A percentile compares a stretch with the other conserved stretches of the same genome.
These are phyloP conservation scores for Prionailurus viverrinus DNA, from an alignment of 2,113 vertebrate genomes.

Conservation along the genomic window DNA sequence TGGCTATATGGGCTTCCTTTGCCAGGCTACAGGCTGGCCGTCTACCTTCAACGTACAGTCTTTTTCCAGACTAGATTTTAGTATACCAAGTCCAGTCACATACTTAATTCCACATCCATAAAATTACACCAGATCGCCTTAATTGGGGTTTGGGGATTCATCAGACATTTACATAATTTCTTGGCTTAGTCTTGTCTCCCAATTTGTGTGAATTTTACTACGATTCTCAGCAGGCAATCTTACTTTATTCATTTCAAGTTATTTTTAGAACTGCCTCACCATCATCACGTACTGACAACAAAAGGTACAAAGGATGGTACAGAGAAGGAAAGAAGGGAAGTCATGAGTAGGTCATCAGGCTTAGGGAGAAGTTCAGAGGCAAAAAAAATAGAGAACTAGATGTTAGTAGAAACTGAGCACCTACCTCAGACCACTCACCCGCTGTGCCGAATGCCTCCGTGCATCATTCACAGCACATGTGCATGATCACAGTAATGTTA, in stretches of 20 bases:
- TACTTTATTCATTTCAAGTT: constrained; percentile 33
- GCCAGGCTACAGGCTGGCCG: background rate
- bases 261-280: background rate
- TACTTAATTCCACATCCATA: background rate
- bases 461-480: background rate
- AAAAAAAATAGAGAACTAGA: background rate
- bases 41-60: background rate
- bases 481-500: background rate
- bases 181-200: background rate
- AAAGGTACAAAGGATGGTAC: background rate
- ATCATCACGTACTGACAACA: background rate
- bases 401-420: background rate
- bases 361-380: background rate
- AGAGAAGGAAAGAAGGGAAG: background rate
- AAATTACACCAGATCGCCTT: background rate
- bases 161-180: background rate
- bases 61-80: background rate
- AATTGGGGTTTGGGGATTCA: background rate
- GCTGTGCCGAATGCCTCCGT: background rate
- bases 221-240: constrained; percentile 5
- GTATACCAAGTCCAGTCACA: background rate
- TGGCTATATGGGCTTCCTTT: background rate
- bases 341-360: background rate
- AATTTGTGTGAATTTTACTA: constrained; percentile 2
- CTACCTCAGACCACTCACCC: background rate